Evolutionary conservation across 2,888 invertebrate species (phyloP), one percentile per base, ranked within the genome.

Genomic region (Pasiphila rectangulata): DNA sequence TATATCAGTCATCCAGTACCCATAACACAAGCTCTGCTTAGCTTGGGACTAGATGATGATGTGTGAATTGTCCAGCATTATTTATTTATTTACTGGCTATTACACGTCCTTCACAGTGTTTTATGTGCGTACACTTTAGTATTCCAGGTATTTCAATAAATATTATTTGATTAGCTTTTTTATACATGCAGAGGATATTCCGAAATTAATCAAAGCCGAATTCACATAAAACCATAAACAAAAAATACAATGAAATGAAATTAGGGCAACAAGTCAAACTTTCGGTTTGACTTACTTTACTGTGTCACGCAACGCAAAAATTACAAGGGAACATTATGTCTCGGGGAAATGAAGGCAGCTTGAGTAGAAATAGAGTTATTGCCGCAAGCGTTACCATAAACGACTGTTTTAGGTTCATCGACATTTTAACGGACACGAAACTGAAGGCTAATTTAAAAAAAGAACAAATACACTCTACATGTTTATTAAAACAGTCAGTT

Each of bases 261-360:
- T 83, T 79, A 79, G 80, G 80, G 72, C 74, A 79, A 79, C 77
- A 80, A 79, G 75, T 75, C 79, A 72, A 80, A 81, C 65, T 78
- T 78, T 72, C 63, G 62, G 64, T 70, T 67, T 83, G 83, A 84
- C 72, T 83, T 82, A 86, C 79, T 76, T 76, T 67, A 56, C 61
- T 57, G 59, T 60, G 73, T 77, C 86, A 86, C 86, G 86, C 87
- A 70, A 83, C 56, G 51, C 58, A 61, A 65, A 32, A 76, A 75
- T 69, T 72, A 79, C 77, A 77, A 66, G 67, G 67, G 61, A 70
- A 75, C 73, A 75, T 77, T 69, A 77, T 75, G 73, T 75, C 63
- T 60, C 54, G 66, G 57, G 59, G 63, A 71, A 74, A 68, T 72
- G 34, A 63, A 63, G 65, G 67, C 61, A 63, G 63, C 67, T 64